Base-by-base conservation (phyloP, 2,113 vertebrate species). In the Thymallus thymallus region DNA sequence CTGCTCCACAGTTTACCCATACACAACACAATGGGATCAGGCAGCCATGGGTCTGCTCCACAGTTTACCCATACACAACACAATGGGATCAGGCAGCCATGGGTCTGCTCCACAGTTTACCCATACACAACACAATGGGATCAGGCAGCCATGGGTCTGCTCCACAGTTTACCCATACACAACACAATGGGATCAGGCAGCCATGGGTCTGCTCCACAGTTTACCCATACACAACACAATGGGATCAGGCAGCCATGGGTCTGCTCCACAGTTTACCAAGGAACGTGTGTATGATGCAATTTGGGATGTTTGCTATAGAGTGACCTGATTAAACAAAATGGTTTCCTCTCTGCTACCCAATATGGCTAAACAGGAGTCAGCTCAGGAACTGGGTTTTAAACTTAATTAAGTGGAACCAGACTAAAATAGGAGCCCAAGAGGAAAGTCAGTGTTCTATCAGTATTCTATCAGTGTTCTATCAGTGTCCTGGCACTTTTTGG, bases 391-490 rank as follows among this genome's bases (percentile, higher is more conserved):
- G 64, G 51, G 70, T 77, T 71, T 63, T 71, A 78, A 75, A 79
- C 66, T 75, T 61, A 18, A 75, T 76, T 68, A 76, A 83, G 81
- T 84, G 80, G 71, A 79, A 72, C 74, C 71, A 60, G 29, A 41
- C 51, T 7, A 23, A 81, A 84, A 82, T 77, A 84, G 61, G 45
- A 60, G 14, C 24, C 76, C 7, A 35, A 7, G 18, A 35, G 74
- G 67, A 73, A 79, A 83, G 77, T 77, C 69, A 79, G 71, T 76
- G 68, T 58, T 81, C 82, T 89, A 88, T 91, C 89, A 84, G 80
- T 73, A 73, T 16, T 75, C 77, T 91, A n/a, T 77, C 69, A 79
- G 71, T 76, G 68, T 58, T 81, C 82, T 89, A 88, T 91, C 89
- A 84, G 80, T 73, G 74, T 16, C 73, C 77, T 91, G 90, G 88